Conservation (phyloP, 2,888 invertebrate genomes). For the Lysandra coridon region DNA sequence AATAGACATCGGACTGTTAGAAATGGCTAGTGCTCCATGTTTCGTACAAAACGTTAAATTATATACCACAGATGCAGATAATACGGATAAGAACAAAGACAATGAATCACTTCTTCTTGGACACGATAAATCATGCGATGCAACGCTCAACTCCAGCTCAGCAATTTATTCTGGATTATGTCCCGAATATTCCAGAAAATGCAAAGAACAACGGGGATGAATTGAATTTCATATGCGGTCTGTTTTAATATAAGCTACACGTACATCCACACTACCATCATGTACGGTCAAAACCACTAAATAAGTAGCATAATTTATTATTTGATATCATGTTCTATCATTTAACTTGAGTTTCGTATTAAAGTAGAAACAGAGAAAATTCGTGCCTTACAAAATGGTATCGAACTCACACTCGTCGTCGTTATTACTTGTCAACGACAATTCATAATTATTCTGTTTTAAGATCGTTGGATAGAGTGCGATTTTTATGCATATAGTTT, state of each 20-base stretch:
- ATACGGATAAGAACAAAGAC: constrained; percentile 25
- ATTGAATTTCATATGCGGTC: constrained; percentile 16
- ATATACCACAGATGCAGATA: constrained; percentile 19
- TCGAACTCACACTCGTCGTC: neutral
- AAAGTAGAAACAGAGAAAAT: too few species aligned
- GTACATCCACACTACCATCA: neutral
- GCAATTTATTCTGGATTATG: constrained; percentile 21
- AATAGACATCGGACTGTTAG: neutral
- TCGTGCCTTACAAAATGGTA: too few species aligned
- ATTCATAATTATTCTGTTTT: neutral
- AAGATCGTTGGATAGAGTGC: neutral
- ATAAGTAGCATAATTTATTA: neutral
- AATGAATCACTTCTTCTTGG: constrained; percentile 26
- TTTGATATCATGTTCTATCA: neutral
- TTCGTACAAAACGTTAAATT: constrained; percentile 9
- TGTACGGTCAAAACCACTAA: neutral
- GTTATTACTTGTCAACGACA: neutral
- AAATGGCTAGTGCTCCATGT: constrained; percentile 28
- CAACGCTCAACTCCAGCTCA: constrained; percentile 26
- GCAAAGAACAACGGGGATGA: constrained; percentile 26
- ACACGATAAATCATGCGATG: constrained; percentile 25
- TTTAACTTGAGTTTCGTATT: neutral
- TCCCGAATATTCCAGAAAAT: constrained; percentile 26
- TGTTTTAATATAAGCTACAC: neutral
- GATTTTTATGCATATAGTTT: neutral